Evolutionary conservation across 2,888 invertebrate genomes (phyloP).

Genomic region (Lithophane leautieri): DNA sequence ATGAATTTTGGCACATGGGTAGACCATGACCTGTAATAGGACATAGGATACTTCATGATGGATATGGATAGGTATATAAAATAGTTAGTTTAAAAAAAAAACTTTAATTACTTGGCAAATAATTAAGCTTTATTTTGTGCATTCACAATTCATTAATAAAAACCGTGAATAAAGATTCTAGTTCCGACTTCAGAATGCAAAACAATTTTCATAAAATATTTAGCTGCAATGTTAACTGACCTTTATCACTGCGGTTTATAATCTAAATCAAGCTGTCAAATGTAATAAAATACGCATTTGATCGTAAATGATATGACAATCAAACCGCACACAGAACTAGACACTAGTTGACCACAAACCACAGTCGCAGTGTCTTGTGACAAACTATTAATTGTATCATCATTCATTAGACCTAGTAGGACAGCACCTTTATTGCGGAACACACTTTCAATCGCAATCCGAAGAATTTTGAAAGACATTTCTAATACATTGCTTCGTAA

Average conservation of each 20-base stretch:
- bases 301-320: conserved; percentile 29
- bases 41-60: too few relatives aligned
- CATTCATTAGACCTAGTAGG: conserved; percentile 8
- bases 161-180: background rate
- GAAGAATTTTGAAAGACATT: too few relatives aligned
- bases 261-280: conserved; percentile 28
- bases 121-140: background rate
- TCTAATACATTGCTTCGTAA: too few relatives aligned
- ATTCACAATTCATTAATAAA: background rate
- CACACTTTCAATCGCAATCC: too few relatives aligned
- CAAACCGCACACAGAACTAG: background rate
- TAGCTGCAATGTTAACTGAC: background rate
- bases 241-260: background rate
- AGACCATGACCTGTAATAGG: too few relatives aligned
- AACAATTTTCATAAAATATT: conserved; percentile 13
- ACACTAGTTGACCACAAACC: conserved; percentile 37
- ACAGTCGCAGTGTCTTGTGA: conserved; percentile 11
- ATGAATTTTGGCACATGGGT: too few relatives aligned
- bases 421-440: too few relatives aligned
- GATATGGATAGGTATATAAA: too few relatives aligned
- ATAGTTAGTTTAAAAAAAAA: too few relatives aligned
- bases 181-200: conserved; percentile 1
- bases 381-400: conserved; percentile 27
- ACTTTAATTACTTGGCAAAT: background rate
- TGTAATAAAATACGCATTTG: conserved; percentile 16